A percentile compares a stretch with the other conserved stretches of the same genome.
These are phyloP conservation scores for Gymnogyps californianus DNA, from an alignment of 2,113 vertebrate genomes.

Conservation along the genomic window DNA sequence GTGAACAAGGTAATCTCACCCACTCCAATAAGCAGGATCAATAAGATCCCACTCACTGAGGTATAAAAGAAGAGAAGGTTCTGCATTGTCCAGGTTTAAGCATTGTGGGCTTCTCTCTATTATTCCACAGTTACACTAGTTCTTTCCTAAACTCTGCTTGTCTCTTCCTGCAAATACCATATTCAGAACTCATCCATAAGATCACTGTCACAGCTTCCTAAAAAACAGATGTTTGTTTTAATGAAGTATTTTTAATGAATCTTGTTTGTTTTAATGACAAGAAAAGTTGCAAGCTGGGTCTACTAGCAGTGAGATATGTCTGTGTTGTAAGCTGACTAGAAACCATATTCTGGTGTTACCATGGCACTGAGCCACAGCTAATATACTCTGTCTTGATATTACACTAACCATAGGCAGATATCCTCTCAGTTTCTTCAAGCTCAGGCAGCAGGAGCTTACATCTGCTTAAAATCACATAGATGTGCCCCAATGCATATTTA, in stretches of 20 bases:
- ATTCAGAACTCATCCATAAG: neutral
- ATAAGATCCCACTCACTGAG: neutral
- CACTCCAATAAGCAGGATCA: neutral
- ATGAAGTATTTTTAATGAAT: neutral
- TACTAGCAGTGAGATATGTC: neutral
- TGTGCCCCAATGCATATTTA: neutral
- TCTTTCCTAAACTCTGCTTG: neutral
- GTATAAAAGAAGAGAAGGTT: neutral
- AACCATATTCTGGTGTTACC: neutral
- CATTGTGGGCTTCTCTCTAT: neutral
- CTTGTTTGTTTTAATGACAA: neutral
- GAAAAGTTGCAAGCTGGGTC: neutral
- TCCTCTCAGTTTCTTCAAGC: neutral
- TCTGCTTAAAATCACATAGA: neutral
- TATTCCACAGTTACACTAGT: neutral
- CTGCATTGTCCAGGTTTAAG: neutral
- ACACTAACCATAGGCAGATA: neutral
- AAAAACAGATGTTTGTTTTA: neutral
- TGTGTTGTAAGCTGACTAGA: neutral
- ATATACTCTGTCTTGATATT: neutral
- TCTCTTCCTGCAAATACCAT: neutral
- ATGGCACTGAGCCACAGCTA: neutral
- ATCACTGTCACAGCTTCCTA: neutral
- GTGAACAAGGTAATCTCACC: neutral
- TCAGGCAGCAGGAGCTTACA: neutral